Conservation (phyloP, 2,888 invertebrate species). For the Callyntrura guangdongensis region DNA sequence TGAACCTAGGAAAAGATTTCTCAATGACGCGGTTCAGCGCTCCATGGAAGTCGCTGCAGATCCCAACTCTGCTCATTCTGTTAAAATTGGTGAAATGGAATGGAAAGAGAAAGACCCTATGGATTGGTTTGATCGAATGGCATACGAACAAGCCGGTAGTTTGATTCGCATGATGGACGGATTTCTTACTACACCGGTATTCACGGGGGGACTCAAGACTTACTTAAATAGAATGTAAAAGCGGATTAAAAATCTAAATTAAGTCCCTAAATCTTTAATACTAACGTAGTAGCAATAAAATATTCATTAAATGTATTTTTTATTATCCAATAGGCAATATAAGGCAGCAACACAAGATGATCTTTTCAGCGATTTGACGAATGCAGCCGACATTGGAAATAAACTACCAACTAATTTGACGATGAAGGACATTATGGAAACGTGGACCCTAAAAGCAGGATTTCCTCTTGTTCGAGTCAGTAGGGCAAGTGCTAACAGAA, state of each 20-base stretch:
- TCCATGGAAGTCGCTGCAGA: constrained; percentile 80
- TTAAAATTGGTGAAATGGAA: constrained; percentile 79
- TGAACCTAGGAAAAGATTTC: constrained; percentile 77
- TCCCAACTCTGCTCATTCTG: constrained; percentile 79
- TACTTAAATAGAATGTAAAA: constrained; percentile 74
- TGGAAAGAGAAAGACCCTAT: constrained; percentile 75
- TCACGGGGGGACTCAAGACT: constrained; percentile 66
- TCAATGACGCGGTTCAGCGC: constrained; percentile 79
- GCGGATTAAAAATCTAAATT: no score
- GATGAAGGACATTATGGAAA: constrained; percentile 83
- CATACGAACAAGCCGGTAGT: constrained; percentile 81
- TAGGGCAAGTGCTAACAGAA: constrained; percentile 48
- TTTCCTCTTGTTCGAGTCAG: constrained; percentile 82
- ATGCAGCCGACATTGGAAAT: constrained; percentile 50
- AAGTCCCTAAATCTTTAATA: no score
- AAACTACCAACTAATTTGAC: constrained; percentile 77
- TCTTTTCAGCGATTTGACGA: constrained; percentile 75
- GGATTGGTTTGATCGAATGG: constrained; percentile 80
- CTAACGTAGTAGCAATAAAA: no score
- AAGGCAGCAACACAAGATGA: constrained; percentile 80
- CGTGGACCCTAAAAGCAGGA: constrained; percentile 83
- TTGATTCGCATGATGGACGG: constrained; percentile 82
- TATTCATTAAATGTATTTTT: no score
- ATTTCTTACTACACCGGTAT: constrained; percentile 63
- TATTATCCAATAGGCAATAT: constrained; percentile 69